Conservation (phyloP, 2,797 vertebrate species). For the Zenarchopterus dispar region DNA sequence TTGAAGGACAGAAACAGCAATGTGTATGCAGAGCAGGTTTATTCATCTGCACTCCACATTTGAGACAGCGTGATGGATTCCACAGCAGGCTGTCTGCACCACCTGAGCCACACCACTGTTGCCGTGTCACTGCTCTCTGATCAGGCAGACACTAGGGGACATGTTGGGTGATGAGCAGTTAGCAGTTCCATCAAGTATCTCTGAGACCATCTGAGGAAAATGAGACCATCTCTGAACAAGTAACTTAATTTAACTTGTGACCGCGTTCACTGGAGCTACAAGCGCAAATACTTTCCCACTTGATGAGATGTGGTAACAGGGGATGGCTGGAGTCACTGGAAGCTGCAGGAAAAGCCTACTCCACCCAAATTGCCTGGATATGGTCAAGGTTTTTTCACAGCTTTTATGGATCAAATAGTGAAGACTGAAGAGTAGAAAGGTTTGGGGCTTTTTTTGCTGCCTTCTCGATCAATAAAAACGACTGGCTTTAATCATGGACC, state of each 20-base stretch:
- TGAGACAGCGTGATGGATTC: slow-evolving; percentile 55
- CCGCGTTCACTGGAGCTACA: slow-evolving; percentile 71
- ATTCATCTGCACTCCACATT: slow-evolving; percentile 33
- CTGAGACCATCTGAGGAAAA: slow-evolving; percentile 75
- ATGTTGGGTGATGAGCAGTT: slow-evolving; percentile 75
- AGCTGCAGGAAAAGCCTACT: slow-evolving; percentile 68
- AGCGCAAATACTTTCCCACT: slow-evolving; percentile 79
- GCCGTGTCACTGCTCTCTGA: slow-evolving; percentile 36
- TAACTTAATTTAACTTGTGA: slow-evolving; percentile 82
- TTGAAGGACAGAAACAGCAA: slow-evolving; percentile 14
- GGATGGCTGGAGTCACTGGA: slow-evolving; percentile 69
- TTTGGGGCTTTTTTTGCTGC: slow-evolving; percentile 56
- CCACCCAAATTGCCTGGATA: slow-evolving; percentile 73
- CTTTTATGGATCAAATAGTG: slow-evolving; percentile 66
- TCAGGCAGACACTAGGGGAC: slow-evolving; percentile 68
- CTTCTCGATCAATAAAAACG: slow-evolving; percentile 78
- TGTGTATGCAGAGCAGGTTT: slow-evolving; percentile 24
- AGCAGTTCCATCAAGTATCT: slow-evolving; percentile 79
- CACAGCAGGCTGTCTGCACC: slow-evolving; percentile 48
- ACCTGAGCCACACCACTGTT: slow-evolving; percentile 49
- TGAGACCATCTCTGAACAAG: slow-evolving; percentile 81
- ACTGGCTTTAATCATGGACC: slow-evolving; percentile 75
- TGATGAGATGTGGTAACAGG: slow-evolving; percentile 81
- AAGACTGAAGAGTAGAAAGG: slow-evolving; percentile 61
- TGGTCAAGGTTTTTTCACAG: slow-evolving; percentile 68